A percentile compares a stretch with the other conserved stretches of the same genome.
Evolutionary conservation across 2,888 invertebrate genomes (phyloP).

Genomic region (Taphrorychus bicolor): DNA sequence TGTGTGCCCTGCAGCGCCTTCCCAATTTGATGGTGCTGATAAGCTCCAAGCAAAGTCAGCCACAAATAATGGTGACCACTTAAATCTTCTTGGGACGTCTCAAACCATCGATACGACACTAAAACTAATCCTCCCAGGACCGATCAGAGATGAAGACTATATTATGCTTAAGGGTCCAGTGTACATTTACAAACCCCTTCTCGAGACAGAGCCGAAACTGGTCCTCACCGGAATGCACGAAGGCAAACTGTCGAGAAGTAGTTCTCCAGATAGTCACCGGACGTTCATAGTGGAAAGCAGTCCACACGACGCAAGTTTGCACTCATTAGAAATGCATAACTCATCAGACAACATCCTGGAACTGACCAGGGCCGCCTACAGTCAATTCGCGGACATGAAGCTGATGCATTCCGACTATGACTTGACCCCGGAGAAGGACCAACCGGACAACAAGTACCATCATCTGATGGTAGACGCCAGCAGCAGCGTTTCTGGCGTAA

Average conservation of each 20-base stretch:
- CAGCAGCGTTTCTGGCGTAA: conserved; percentile 37
- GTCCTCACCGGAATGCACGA: conserved; percentile 15
- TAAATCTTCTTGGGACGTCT: too few species aligned
- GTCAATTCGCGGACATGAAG: conserved; percentile 32
- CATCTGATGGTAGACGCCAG: conserved; percentile 41
- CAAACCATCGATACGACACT: conserved; percentile 8
- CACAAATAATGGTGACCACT: too few species aligned
- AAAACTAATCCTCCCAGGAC: conserved; percentile 51
- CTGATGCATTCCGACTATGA: conserved; percentile 45
- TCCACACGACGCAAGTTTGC: conserved; percentile 7
- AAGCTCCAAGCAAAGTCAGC: too few species aligned
- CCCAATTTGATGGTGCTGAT: too few species aligned
- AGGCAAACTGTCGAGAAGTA: neutral
- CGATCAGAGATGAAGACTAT: conserved; percentile 43
- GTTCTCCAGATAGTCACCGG: conserved; percentile 20
- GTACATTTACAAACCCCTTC: conserved; percentile 44
- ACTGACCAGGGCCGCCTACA: conserved; percentile 21
- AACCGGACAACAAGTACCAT: conserved; percentile 42
- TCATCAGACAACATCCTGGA: conserved; percentile 20
- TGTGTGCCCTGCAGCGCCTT: too few species aligned
- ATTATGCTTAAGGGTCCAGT: conserved; percentile 46
- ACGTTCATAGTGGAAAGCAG: conserved; percentile 28
- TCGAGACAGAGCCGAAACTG: conserved; percentile 37
- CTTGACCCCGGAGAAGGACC: conserved; percentile 46
- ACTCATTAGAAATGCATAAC: conserved; percentile 16